Evolutionary conservation across 37 sponge, comb jelly and placozoan species (phyloP).

Genomic region (Spongia lamella): DNA sequence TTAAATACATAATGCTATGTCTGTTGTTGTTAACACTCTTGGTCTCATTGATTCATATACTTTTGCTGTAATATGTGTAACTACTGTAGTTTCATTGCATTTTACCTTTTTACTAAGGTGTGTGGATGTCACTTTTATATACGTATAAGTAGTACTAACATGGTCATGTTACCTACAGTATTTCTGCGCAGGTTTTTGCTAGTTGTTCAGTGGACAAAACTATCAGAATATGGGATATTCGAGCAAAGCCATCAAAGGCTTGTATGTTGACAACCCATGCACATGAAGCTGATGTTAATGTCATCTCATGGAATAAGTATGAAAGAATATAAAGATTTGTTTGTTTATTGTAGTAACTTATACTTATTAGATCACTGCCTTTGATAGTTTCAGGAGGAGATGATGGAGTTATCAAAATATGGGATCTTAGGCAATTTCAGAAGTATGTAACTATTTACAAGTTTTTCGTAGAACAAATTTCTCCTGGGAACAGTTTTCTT

Average conservation of each 20-base stretch:
- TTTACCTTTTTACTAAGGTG: no score
- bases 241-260: constrained; percentile 83
- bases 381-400: constrained; percentile 93
- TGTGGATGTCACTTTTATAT: no score
- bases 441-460: constrained; percentile 45
- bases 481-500: no score
- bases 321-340: not conserved
- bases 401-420: constrained; percentile 91
- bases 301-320: constrained; percentile 92
- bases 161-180: no score
- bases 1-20: not conserved
- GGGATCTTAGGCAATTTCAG: constrained; percentile 91
- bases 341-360: not conserved
- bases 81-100: no score
- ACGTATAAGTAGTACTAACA: no score
- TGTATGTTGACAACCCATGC: constrained; percentile 94
- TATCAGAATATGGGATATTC: constrained; percentile 88
- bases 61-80: no score
- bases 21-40: not conserved
- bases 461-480: no score
- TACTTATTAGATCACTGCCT: constrained; percentile 52
- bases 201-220: constrained; percentile 91
- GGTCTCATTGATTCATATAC: no score
- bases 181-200: constrained; percentile 79
- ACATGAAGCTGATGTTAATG: constrained; percentile 95